phyloP scores from a whole-genome alignment of 2,797 vertebrate genomes.

The Mus caroli region DNA sequence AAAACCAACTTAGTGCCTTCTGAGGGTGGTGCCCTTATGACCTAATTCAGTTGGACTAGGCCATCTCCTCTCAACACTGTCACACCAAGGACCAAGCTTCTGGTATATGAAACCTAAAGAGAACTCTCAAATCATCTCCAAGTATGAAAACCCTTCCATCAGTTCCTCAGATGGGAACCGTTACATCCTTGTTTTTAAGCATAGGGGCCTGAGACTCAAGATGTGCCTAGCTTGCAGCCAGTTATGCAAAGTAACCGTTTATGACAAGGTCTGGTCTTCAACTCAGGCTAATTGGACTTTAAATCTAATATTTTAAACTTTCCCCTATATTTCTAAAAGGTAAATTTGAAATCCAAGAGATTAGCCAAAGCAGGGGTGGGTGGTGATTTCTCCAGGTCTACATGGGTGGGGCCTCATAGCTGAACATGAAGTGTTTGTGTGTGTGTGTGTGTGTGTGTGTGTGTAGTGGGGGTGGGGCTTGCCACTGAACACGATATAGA shows the following conservation, averaged over 20 bases:
- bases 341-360: conserved; percentile 40
- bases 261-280: neutral
- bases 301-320: conserved; percentile 58
- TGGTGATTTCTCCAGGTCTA: conserved; percentile 14
- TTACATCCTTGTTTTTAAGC: conserved; percentile 64
- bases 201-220: neutral
- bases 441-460: neutral
- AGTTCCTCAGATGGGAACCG: neutral
- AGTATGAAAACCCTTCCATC: neutral
- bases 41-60: neutral
- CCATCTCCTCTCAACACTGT: neutral
- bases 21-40: neutral
- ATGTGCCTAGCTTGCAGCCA: neutral
- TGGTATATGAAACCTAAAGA: neutral
- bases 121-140: neutral
- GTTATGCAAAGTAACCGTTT: neutral
- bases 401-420: neutral
- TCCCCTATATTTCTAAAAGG: neutral
- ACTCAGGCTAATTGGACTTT: neutral
- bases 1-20: neutral
- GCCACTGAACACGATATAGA: neutral
- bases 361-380: neutral
- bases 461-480: neutral
- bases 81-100: neutral
- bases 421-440: no score